Conservation (phyloP, 2,888 invertebrate genomes). For the Tenthredo amoena region DNA sequence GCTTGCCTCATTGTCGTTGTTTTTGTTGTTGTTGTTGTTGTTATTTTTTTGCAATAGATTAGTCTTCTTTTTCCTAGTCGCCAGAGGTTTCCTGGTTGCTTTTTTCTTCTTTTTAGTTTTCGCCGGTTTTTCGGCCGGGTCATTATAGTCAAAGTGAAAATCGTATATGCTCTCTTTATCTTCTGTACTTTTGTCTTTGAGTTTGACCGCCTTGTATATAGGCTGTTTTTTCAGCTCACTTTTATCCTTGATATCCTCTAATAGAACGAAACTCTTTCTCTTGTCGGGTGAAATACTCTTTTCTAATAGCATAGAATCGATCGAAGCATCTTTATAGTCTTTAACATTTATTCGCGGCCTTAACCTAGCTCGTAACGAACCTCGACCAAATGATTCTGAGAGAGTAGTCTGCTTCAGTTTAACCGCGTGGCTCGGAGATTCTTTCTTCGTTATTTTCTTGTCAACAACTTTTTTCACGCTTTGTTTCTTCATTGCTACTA, state of each 20-base stretch:
- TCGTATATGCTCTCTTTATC: conserved; percentile 55
- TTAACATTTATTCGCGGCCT: conserved; percentile 51
- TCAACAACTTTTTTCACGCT: not conserved
- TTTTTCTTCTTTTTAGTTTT: conserved; percentile 37
- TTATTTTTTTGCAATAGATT: not conserved
- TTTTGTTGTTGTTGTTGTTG: not conserved
- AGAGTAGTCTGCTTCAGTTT: conserved; percentile 36
- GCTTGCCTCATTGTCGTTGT: not conserved
- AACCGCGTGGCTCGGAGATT: not conserved
- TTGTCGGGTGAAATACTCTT: conserved; percentile 26
- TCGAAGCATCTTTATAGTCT: conserved; percentile 58
- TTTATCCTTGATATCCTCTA: conserved; percentile 8
- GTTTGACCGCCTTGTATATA: conserved; percentile 56
- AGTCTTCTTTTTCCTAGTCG: conserved; percentile 29
- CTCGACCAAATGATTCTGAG: conserved; percentile 29
- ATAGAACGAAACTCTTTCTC: conserved; percentile 33
- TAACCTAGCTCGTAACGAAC: conserved; percentile 37
- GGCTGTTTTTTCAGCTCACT: conserved; percentile 48
- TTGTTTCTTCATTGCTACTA: not conserved
- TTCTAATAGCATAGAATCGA: conserved; percentile 18
- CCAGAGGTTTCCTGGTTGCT: not conserved
- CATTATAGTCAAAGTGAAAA: conserved; percentile 56
- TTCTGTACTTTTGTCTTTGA: conserved; percentile 49
- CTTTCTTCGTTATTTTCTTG: not conserved
- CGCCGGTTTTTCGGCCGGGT: conserved; percentile 23